These are phyloP conservation scores for Amphilophus citrinellus DNA, from an alignment of 2,113 vertebrate species.

Conservation along the genomic window DNA sequence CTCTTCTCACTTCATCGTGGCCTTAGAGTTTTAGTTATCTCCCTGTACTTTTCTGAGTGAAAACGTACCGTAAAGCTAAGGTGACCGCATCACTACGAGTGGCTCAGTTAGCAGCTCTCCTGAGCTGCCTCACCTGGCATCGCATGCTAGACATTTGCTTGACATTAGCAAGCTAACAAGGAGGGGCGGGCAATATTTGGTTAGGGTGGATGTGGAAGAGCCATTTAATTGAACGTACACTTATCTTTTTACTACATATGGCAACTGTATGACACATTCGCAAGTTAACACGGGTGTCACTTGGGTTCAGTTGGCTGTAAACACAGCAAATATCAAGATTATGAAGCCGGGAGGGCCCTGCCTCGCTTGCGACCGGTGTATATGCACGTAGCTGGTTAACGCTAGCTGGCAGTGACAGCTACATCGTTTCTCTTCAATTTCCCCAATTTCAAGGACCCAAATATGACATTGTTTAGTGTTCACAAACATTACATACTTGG, in stretches of 20 bases:
- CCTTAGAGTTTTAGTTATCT: not conserved
- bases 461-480: not conserved
- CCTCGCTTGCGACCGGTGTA: conserved; percentile 62
- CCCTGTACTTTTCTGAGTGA: not conserved
- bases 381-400: conserved; percentile 43
- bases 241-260: not conserved
- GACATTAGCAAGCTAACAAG: conserved; percentile 61
- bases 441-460: not conserved
- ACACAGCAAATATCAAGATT: not conserved
- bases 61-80: not conserved
- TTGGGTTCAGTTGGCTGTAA: not conserved
- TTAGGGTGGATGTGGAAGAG: conserved; percentile 21
- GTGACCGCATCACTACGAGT: not conserved
- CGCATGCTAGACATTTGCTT: conserved; percentile 34
- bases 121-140: conserved; percentile 54
- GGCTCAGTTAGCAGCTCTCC: conserved; percentile 37
- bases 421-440: conserved; percentile 24
- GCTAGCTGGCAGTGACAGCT: conserved; percentile 68
- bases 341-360: conserved; percentile 54
- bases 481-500: not conserved
- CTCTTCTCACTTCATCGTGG: not conserved
- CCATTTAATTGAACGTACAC: not conserved
- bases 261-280: too few relatives aligned
- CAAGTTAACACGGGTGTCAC: accelerated
- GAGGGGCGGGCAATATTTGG: conserved; percentile 66